phyloP scores from a whole-genome alignment of 2,888 invertebrate genomes.

The Volucella inflata region DNA sequence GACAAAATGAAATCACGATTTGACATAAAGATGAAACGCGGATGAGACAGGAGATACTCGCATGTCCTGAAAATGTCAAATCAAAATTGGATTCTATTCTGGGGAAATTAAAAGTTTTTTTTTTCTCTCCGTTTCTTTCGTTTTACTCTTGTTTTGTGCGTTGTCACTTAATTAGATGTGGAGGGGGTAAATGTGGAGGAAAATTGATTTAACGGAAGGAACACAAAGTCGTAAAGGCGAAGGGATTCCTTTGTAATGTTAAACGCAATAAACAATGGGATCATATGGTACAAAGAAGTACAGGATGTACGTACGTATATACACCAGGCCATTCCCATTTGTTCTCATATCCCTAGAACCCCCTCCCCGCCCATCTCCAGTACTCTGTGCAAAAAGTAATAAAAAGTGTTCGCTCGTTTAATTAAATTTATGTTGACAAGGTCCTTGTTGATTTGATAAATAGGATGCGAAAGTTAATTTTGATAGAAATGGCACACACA shows the following conservation, averaged over 20 bases:
- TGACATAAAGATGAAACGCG: slow-evolving; percentile 44
- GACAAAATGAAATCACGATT: slow-evolving; percentile 53
- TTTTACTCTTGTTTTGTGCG: slow-evolving; percentile 27
- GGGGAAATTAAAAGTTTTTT: slow-evolving; percentile 35
- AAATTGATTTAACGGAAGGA: neutral
- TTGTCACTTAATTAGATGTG: slow-evolving; percentile 16
- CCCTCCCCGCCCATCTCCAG: too few relatives aligned
- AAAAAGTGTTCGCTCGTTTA: slow-evolving; percentile 45
- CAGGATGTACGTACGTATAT: neutral
- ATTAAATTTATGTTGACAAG: slow-evolving; percentile 56
- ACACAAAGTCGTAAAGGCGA: slow-evolving; percentile 24
- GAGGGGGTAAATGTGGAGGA: neutral
- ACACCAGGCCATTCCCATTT: too few relatives aligned
- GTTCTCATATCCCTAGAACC: too few relatives aligned
- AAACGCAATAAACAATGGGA: slow-evolving; percentile 23
- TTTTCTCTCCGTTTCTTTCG: neutral
- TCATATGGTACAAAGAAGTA: neutral
- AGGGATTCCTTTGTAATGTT: slow-evolving; percentile 37
- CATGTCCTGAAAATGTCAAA: slow-evolving; percentile 39
- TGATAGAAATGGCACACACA: neutral
- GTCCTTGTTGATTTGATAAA: slow-evolving; percentile 41
- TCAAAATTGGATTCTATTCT: slow-evolving; percentile 64
- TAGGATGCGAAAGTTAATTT: slow-evolving; percentile 23
- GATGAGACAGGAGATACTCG: slow-evolving; percentile 18
- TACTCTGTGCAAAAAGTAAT: slow-evolving; percentile 19